phyloP scores from a whole-genome alignment of 2,888 invertebrate species.

The Leucoma salicis region DNA sequence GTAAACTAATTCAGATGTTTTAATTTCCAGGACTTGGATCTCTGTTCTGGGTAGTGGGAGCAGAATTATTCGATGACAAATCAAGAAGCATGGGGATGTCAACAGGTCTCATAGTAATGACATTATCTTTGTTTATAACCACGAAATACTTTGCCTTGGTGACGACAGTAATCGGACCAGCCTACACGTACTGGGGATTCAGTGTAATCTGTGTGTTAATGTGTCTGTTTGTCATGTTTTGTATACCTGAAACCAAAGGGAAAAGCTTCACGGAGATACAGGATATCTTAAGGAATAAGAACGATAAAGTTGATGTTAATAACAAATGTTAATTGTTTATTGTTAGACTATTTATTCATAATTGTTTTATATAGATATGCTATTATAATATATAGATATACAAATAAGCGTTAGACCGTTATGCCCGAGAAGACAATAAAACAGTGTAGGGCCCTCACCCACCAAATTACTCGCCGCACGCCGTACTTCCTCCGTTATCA shows the following conservation, averaged over 20 bases:
- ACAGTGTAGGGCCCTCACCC: too few relatives aligned
- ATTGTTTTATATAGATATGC: too few relatives aligned
- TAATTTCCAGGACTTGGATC: slow-evolving; percentile 58
- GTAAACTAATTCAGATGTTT: too few relatives aligned
- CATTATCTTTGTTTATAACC: neutral
- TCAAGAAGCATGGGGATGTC: slow-evolving; percentile 48
- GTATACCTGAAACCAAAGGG: slow-evolving; percentile 65
- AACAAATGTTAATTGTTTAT: neutral
- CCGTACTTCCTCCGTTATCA: too few relatives aligned
- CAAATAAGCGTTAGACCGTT: too few relatives aligned
- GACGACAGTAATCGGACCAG: slow-evolving; percentile 43
- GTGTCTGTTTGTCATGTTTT: slow-evolving; percentile 42
- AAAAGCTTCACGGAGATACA: slow-evolving; percentile 62
- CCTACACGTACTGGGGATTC: slow-evolving; percentile 52
- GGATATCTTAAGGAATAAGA: slow-evolving; percentile 31
- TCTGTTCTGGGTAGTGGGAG: slow-evolving; percentile 46
- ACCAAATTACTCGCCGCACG: too few relatives aligned
- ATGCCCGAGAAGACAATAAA: too few relatives aligned
- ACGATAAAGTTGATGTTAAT: neutral
- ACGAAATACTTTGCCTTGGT: slow-evolving; percentile 24
- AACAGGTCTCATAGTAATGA: neutral
- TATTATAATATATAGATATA: too few relatives aligned
- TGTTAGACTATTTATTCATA: too few relatives aligned
- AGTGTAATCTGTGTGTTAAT: slow-evolving; percentile 39
- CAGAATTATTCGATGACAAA: slow-evolving; percentile 57